Evolutionary conservation across 2,113 vertebrate genomes (phyloP).

Genomic region (Tachycineta bicolor): DNA sequence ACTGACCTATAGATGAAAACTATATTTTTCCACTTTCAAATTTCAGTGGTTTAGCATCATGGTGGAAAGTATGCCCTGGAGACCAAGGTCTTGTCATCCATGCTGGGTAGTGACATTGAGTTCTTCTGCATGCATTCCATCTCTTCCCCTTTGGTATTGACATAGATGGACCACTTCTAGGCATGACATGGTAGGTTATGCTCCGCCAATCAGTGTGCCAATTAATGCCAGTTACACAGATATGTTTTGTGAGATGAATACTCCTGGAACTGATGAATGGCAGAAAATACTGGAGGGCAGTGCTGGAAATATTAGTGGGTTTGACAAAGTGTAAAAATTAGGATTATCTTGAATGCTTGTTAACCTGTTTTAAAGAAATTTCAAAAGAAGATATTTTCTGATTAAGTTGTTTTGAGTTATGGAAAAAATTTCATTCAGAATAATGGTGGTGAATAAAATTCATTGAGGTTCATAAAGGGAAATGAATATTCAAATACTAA

Average conservation of each 20-base stretch:
- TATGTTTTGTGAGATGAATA: not conserved
- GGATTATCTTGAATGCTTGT: not conserved
- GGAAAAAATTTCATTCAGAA: not conserved
- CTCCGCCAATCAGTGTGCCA: not conserved
- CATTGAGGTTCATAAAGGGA: not conserved
- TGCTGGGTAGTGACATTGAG: not conserved
- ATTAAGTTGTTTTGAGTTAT: not conserved
- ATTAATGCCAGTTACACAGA: not conserved
- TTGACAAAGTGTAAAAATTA: not conserved
- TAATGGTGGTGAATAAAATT: not conserved
- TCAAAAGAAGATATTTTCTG: not conserved
- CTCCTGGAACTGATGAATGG: not conserved
- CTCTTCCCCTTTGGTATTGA: not conserved
- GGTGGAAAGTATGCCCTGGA: not conserved
- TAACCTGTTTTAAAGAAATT: not conserved
- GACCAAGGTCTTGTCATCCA: not conserved
- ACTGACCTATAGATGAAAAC: not conserved
- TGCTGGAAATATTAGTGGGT: not conserved
- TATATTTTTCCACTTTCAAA: not conserved
- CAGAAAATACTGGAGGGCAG: not conserved
- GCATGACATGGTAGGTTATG: not conserved
- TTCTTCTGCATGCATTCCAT: not conserved
- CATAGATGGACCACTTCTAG: not conserved
- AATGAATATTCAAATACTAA: not conserved
- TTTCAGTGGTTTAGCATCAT: not conserved